Percentiles rank a stretch among this genome's conserved stretches.
Evolutionary conservation across 2,888 invertebrate genomes (phyloP).

Genomic region (Amblyjoppa fuscipennis): DNA sequence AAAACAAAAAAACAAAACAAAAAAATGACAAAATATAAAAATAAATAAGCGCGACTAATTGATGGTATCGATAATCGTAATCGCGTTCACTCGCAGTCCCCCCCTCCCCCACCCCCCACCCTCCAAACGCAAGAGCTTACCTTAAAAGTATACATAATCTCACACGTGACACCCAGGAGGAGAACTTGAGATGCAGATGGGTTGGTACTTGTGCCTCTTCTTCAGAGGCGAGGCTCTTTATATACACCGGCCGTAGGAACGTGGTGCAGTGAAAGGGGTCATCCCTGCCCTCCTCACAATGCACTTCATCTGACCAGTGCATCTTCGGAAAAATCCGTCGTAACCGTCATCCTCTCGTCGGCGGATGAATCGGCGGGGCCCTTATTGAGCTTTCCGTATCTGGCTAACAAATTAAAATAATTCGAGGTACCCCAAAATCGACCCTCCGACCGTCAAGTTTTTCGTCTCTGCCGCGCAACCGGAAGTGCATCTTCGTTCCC

Average conservation of each 20-base stretch:
- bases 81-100: conserved; percentile 5
- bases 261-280: conserved; percentile 85
- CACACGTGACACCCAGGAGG: conserved; percentile 71
- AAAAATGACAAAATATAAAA: not conserved
- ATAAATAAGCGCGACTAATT: not conserved
- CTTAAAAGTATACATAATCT: conserved; percentile 83
- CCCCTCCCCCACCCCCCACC: no score
- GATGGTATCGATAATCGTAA: conserved; percentile 1
- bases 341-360: conserved; percentile 59
- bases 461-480: conserved; percentile 17
- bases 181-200: conserved; percentile 82
- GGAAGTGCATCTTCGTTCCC: conserved; percentile 31
- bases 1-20: not conserved
- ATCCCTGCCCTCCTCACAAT: conserved; percentile 85
- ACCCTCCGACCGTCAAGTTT: not conserved
- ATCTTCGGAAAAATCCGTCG: conserved; percentile 71
- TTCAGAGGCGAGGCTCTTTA: conserved; percentile 84
- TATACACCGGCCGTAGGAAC: conserved; percentile 83
- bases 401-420: not conserved
- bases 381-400: conserved; percentile 29
- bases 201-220: conserved; percentile 84
- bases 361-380: conserved; percentile 27
- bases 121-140: conserved; percentile 74
- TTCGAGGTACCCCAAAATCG: not conserved
- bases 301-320: conserved; percentile 83